phyloP scores from a whole-genome alignment of 2,113 vertebrate genomes.

The Tupaia tana region DNA sequence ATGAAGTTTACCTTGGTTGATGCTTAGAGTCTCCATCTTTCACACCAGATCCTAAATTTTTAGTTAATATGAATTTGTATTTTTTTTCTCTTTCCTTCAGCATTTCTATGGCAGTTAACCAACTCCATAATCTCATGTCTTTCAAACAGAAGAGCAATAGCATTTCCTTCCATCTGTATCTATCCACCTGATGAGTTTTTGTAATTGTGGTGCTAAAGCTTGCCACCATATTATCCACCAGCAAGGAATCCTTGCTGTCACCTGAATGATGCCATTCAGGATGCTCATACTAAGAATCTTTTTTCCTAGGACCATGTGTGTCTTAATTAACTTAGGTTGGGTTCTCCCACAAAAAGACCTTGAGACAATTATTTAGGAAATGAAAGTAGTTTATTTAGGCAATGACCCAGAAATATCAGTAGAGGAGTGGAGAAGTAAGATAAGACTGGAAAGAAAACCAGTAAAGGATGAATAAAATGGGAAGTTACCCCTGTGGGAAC shows the following conservation, averaged over 20 bases:
- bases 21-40: slow-evolving; percentile 1
- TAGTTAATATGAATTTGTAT: background rate
- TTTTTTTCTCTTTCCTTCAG: background rate
- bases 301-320: background rate
- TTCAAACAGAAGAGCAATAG: background rate
- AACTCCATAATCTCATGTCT: background rate
- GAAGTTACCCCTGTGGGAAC: background rate
- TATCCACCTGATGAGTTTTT: background rate
- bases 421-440: background rate
- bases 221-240: background rate
- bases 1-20: background rate
- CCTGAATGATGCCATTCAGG: background rate
- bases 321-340: background rate
- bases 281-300: background rate
- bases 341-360: background rate
- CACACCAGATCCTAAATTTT: background rate
- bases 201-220: background rate
- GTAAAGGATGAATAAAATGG: background rate
- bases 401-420: background rate
- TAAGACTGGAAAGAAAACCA: background rate
- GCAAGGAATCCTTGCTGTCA: background rate
- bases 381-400: background rate
- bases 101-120: background rate
- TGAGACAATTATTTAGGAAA: background rate
- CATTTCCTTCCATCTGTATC: background rate